phyloP scores from a whole-genome alignment of 2,888 invertebrate species.

The Lepidocyrtoides sp. region DNA sequence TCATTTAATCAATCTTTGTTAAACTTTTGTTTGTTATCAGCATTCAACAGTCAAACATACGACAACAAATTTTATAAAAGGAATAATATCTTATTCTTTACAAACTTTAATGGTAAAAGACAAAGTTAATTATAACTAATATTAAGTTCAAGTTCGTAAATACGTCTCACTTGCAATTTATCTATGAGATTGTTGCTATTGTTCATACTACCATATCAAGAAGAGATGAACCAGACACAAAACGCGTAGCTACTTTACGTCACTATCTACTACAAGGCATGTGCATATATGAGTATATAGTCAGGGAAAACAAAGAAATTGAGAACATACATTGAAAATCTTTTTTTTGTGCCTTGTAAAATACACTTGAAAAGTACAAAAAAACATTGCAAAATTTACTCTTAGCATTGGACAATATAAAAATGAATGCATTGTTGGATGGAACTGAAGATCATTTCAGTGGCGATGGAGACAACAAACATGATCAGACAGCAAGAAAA shows the following conservation, averaged over 20 bases:
- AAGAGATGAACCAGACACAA: too few species aligned
- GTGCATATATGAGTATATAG: too few species aligned
- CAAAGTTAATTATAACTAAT: neutral
- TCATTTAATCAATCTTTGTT: neutral
- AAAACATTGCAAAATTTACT: neutral
- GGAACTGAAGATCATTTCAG: neutral
- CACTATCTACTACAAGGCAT: too few species aligned
- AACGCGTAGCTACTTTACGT: too few species aligned
- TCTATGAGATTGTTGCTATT: neutral
- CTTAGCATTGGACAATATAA: too few species aligned
- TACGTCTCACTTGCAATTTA: neutral
- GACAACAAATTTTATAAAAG: too few species aligned
- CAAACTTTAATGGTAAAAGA: neutral
- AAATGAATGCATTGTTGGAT: neutral
- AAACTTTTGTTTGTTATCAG: neutral
- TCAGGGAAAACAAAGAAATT: neutral
- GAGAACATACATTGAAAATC: neutral
- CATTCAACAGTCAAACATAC: too few species aligned
- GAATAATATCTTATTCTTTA: neutral
- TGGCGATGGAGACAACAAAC: constrained; percentile 19
- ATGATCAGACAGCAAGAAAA: neutral
- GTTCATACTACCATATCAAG: neutral
- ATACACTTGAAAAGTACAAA: neutral
- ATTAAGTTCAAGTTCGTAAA: neutral
- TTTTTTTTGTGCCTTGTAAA: too few species aligned